phyloP scores from a whole-genome alignment of 2,797 vertebrate genomes.

The Spheniscus humboldti region DNA sequence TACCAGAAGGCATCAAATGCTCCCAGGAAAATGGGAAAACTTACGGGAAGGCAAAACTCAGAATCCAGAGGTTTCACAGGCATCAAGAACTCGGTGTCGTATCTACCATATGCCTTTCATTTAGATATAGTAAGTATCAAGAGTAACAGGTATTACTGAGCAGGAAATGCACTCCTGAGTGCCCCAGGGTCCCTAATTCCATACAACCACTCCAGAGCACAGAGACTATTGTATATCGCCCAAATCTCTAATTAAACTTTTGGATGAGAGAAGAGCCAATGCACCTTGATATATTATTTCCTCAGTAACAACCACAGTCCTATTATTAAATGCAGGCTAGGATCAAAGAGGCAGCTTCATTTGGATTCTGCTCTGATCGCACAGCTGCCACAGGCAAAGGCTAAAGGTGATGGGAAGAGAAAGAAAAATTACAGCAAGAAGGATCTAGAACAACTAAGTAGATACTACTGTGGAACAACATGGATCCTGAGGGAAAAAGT shows the following conservation, averaged over 20 bases:
- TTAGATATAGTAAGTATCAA: neutral
- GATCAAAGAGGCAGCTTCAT: neutral
- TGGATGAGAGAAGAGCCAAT: neutral
- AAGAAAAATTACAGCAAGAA: neutral
- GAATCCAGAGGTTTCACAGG: neutral
- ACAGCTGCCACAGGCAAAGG: neutral
- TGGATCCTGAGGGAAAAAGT: neutral
- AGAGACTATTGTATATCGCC: neutral
- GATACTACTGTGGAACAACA: constrained; percentile 1
- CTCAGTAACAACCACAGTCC: neutral
- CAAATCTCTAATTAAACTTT: constrained; percentile 9
- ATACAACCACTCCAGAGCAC: neutral
- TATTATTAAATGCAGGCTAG: neutral
- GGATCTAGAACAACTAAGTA: neutral
- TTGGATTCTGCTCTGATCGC: neutral
- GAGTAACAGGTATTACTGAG: neutral
- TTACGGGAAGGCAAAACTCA: neutral
- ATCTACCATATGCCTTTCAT: neutral
- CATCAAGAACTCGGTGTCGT: neutral
- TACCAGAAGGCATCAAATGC: neutral
- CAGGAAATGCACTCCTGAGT: neutral
- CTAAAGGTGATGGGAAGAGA: neutral
- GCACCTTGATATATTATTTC: neutral
- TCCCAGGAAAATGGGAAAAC: neutral
- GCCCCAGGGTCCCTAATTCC: neutral